phyloP scores from a whole-genome alignment of 2,113 vertebrate species.

The Mixornis gularis region DNA sequence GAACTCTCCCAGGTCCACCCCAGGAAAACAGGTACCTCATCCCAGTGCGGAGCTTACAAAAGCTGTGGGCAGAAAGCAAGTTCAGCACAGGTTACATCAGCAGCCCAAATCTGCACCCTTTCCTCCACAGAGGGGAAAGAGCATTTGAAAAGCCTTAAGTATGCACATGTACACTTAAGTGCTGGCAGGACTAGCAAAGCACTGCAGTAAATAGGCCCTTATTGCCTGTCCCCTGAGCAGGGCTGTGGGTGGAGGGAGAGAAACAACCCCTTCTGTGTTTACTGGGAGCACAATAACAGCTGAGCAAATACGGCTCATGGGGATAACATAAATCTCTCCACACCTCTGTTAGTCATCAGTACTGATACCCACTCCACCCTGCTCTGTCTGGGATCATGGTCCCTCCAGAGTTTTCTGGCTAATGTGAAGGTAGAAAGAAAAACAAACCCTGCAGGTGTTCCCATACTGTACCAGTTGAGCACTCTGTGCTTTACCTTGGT shows the following conservation, averaged over 20 bases:
- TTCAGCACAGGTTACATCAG: background rate
- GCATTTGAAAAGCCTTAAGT: background rate
- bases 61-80: background rate
- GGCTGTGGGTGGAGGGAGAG: background rate
- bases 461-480: background rate
- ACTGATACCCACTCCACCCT: background rate
- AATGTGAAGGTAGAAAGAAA: background rate
- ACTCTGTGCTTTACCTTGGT: background rate
- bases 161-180: background rate
- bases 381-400: background rate
- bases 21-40: background rate
- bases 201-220: background rate
- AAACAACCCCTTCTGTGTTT: slow-evolving; percentile 40
- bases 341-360: slow-evolving; percentile 28
- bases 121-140: background rate
- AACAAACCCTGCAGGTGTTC: background rate
- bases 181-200: background rate
- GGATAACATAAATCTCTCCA: slow-evolving; percentile 47
- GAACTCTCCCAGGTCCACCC: background rate
- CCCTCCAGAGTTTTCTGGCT: background rate
- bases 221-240: background rate
- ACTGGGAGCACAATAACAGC: slow-evolving; percentile 54
- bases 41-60: background rate
- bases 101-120: background rate
- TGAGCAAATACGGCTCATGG: slow-evolving; percentile 1